A percentile compares a stretch with the other conserved stretches of the same genome.
Evolutionary conservation across 2,113 vertebrate species (phyloP).

Genomic region (Thryonomys swinderianus): DNA sequence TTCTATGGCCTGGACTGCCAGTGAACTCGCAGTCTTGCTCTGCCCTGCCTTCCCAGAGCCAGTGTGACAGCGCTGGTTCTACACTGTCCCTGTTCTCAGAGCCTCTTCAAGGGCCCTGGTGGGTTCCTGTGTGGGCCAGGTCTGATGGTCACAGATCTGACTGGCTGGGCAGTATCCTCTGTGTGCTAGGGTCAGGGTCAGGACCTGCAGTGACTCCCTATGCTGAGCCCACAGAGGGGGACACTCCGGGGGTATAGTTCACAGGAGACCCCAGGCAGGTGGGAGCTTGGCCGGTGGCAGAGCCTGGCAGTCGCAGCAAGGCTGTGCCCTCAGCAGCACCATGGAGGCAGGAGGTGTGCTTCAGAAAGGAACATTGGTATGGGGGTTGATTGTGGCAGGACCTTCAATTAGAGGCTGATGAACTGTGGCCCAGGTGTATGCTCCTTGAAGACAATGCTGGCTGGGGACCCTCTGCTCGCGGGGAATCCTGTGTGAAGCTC

Average conservation of each 20-base stretch:
- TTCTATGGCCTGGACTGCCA: neutral
- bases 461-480: neutral
- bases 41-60: neutral
- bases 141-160: neutral
- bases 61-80: rapidly evolving
- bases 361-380: too few species aligned
- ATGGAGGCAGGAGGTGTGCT: neutral
- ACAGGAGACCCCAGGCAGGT: neutral
- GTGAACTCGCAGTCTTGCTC: rapidly evolving
- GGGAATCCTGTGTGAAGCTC: neutral
- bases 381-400: neutral
- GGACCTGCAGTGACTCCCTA: neutral
- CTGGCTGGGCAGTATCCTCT: neutral
- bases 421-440: rapidly evolving
- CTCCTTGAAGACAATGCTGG: neutral
- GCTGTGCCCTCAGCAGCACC: neutral
- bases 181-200: neutral
- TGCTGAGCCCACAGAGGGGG: neutral
- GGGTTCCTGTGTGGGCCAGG: neutral
- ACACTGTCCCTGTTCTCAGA: rapidly evolving
- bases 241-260: neutral
- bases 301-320: neutral
- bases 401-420: neutral
- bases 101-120: neutral
- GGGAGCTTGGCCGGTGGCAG: neutral